These are phyloP conservation scores for Esox niger DNA, from an alignment of 2,113 vertebrate species.

Conservation along the genomic window DNA sequence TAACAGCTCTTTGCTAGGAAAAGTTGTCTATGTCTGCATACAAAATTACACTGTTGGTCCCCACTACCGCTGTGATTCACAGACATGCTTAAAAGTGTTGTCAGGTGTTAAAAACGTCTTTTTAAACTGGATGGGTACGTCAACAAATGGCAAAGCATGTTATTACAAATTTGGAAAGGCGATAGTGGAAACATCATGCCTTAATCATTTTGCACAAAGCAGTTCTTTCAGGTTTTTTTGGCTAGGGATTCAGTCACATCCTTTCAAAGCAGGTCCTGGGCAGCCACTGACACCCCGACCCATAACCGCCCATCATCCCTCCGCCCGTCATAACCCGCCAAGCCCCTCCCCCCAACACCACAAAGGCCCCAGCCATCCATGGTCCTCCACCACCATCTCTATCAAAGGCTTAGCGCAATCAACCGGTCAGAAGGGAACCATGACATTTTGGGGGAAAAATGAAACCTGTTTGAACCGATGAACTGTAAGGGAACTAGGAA, in stretches of 20 bases:
- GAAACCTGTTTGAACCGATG: slow-evolving; percentile 13
- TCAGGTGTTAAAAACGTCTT: slow-evolving; percentile 35
- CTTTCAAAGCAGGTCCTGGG: slow-evolving; percentile 47
- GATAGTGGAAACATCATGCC: slow-evolving; percentile 41
- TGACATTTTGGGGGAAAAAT: slow-evolving; percentile 42
- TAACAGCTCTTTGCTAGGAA: no score
- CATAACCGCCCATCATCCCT: slow-evolving; percentile 34
- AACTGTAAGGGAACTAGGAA: slow-evolving; percentile 46
- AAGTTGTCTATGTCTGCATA: no score
- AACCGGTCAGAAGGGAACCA: slow-evolving; percentile 54
- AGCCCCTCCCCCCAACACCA: slow-evolving; percentile 32
- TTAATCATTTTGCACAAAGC: slow-evolving; percentile 57
- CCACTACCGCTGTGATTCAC: slow-evolving; percentile 10
- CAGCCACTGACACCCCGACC: slow-evolving; percentile 46
- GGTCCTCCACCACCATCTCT: slow-evolving; percentile 35
- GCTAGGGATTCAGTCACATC: slow-evolving; percentile 44
- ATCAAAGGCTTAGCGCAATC: slow-evolving; percentile 60
- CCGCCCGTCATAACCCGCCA: slow-evolving; percentile 1
- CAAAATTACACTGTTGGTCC: not conserved
- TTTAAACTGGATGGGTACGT: slow-evolving; percentile 33
- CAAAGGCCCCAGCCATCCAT: no score
- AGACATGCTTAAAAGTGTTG: slow-evolving; percentile 23
- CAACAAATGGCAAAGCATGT: slow-evolving; percentile 50
- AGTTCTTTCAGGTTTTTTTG: slow-evolving; percentile 46
- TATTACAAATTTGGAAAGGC: slow-evolving; percentile 57